Evolutionary conservation across 2,888 invertebrate genomes (phyloP), one percentile per base, ranked within the genome.

Genomic region (Penaeus monodon): DNA sequence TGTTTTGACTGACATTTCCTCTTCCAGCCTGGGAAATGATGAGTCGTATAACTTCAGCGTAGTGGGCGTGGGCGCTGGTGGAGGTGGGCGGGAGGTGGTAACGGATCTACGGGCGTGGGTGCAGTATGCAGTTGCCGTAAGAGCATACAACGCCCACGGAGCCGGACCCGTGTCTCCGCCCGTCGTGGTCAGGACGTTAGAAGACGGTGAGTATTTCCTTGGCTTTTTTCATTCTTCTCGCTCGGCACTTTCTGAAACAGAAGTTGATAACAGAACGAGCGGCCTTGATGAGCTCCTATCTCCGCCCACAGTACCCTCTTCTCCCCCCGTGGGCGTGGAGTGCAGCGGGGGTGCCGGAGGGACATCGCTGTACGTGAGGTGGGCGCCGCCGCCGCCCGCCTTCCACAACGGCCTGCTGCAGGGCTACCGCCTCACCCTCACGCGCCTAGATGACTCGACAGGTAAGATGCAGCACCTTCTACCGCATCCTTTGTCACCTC

Each of bases 1-100:
- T 1, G 44, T 44, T 44, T 6, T 10, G 10, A 44, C 1, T 2
- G 17, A 17, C 57, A 17, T 27, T 77, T 49, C 66, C 12, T 66
- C 63, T 76, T 76, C 4, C 80, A 86, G 86, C 73, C 27, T 79
- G 79, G 86, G 77, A 27, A 82, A 57, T 49, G 77, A 76, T 27
- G 78, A 70, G 20, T 38, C 68, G n/a, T 81, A 82, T 29, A 82
- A 81, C 63, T 82, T 70, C 77, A 78, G 68, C 24, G 96, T 98
- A 91, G 95, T 97, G 91, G 97, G 97, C 17, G 97, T 97, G 92
- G 98, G 98, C 93, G 94, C 96, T 91, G 94, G 98, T 90, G 98
- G 98, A 4, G 86, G 86, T 22, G 82, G 81, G 27, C 86, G 82
- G 12, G 86, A 82, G 73, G 78, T 78, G 78, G 78, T 86, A 70